Base-by-base conservation (phyloP, 1,140 invertebrate genomes). In the Holotrichia oblita region DNA sequence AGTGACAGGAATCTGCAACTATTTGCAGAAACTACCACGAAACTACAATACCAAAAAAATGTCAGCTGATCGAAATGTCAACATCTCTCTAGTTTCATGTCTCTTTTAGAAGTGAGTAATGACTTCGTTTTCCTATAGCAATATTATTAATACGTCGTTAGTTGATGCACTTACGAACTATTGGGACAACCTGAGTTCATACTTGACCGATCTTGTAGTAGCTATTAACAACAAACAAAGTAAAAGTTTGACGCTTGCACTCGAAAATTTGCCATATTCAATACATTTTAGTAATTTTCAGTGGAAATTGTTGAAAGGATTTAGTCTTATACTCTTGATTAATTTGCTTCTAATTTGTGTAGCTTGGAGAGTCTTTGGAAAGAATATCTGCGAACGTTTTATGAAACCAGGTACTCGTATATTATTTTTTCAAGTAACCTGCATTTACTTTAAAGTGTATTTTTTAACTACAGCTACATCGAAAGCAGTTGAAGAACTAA, bases 361-460 rank as follows among this genome's bases (percentile, higher is more conserved):
- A 80, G 91, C 92, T 55, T 97, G 96, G 96, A 89, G 91, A 82
- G 88, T 94, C 77, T 96, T 96, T 87, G 94, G 95, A 22, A 89
- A 90, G 83, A 90, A 91, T 69, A 96, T 97, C 81, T 93, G 91
- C 4, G 92, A 96, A 79, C 90, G 93, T 79, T 96, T 96, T 89
- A 93, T 96, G 90, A 92, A 91, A 87, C 91, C 93, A 84, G 91
- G 94, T 94, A 88, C 22, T 20, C 24, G 22, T 64, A 90, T 89
- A 89, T 76, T 22, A 59, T 64, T 41, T 24, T 73, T 20, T 44
- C 20, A 75, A 34, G 22, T 74, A 44, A 72, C 24, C 27, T 77
- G 20, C 72, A 77, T 69, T 72, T 76, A 8, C 64, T 80, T 61
- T 64, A 55, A 55, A 10, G n/a, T 55, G 69, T 81, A 82, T n/a